phyloP scores from a whole-genome alignment of 2,888 invertebrate species.

The Spilosoma lubricipeda region DNA sequence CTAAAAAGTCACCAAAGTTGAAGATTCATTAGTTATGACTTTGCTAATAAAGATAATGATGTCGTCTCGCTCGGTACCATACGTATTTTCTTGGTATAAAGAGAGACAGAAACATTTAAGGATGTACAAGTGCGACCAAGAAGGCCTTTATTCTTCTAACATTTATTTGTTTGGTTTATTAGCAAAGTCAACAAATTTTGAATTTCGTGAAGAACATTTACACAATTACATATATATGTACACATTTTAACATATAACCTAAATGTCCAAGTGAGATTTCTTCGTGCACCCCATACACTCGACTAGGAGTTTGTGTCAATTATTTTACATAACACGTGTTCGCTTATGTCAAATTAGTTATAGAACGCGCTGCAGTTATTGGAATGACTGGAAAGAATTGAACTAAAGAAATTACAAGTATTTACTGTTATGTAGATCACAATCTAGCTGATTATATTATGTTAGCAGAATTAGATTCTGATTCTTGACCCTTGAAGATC shows the following conservation, averaged over 20 bases:
- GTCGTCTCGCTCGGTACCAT: background rate
- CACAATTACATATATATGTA: conserved; percentile 13
- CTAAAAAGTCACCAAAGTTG: conserved; percentile 19
- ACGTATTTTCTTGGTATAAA: background rate
- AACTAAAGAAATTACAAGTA: too few species aligned
- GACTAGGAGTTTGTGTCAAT: conserved; percentile 41
- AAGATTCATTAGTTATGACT: conserved; percentile 20
- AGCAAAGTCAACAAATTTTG: conserved; percentile 17
- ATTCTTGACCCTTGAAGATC: too few species aligned
- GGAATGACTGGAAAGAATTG: too few species aligned
- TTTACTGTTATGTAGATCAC: background rate
- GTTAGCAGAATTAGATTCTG: too few species aligned
- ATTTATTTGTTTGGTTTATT: background rate
- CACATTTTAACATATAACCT: conserved; percentile 22
- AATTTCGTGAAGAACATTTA: conserved; percentile 17
- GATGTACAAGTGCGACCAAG: background rate
- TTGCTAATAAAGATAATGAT: conserved; percentile 20
- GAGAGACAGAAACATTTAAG: background rate
- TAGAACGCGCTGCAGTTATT: conserved; percentile 2
- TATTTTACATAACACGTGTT: conserved; percentile 1
- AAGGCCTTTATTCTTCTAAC: background rate
- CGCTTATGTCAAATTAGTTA: background rate
- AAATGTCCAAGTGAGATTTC: conserved; percentile 41
- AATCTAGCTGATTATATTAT: too few species aligned
- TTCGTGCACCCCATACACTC: conserved; percentile 36